phyloP scores from a whole-genome alignment of 2,113 vertebrate genomes.

The Notothenia rossii region DNA sequence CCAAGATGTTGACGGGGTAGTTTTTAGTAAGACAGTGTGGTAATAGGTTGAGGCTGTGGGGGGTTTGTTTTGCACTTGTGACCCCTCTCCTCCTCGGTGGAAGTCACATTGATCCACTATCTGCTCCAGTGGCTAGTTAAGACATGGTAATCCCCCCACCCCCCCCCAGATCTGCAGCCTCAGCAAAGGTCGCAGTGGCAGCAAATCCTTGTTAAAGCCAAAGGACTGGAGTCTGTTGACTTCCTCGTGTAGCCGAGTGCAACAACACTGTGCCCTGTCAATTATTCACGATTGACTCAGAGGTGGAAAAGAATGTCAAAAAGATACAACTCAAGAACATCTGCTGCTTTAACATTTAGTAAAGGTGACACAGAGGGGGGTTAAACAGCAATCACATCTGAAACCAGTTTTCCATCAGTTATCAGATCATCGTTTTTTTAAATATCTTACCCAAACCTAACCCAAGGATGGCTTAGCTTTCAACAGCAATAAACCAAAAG shows the following conservation, averaged over 20 bases:
- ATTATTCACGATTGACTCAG: slow-evolving; percentile 28
- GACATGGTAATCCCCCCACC: slow-evolving; percentile 12
- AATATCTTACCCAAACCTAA: too few relatives aligned
- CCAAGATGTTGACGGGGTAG: slow-evolving; percentile 22
- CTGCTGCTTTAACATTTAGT: not conserved
- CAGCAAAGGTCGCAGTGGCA: not conserved
- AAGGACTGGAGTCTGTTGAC: slow-evolving; percentile 14
- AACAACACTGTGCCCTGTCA: slow-evolving; percentile 7
- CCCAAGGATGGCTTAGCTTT: too few relatives aligned
- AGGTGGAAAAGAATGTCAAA: slow-evolving; percentile 6
- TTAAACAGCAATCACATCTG: too few relatives aligned
- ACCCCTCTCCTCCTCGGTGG: slow-evolving; percentile 12
- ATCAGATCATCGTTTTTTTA: too few relatives aligned
- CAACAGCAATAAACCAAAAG: too few relatives aligned
- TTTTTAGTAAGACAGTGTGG: not conserved
- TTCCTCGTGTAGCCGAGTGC: slow-evolving; percentile 17
- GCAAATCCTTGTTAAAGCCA: slow-evolving; percentile 24
- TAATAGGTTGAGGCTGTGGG: slow-evolving; percentile 2
- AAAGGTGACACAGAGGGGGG: too few relatives aligned
- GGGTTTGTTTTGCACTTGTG: not conserved
- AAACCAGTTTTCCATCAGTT: too few relatives aligned
- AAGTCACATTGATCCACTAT: slow-evolving; percentile 35
- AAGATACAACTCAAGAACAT: not conserved
- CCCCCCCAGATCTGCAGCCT: not conserved
- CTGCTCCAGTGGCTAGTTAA: slow-evolving; percentile 24